A percentile compares a stretch with the other conserved stretches of the same genome.
phyloP scores from a whole-genome alignment of 1,140 invertebrate species.

The Drosophila sturtevanti region DNA sequence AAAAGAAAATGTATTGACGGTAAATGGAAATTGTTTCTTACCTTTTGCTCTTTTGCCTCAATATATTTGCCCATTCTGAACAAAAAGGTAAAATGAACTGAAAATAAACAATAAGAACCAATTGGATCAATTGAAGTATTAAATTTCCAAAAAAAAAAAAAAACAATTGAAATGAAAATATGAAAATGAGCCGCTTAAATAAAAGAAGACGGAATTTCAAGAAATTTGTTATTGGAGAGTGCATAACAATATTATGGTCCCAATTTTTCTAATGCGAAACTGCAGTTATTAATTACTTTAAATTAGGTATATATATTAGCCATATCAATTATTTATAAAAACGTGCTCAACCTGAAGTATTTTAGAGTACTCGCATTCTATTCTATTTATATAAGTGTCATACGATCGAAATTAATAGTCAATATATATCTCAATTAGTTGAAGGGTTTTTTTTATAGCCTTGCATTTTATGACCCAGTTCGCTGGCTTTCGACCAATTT shows the following conservation, averaged over 20 bases:
- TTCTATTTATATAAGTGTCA: no score
- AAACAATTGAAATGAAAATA: no score
- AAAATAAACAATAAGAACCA: not conserved
- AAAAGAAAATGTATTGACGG: conserved; percentile 1
- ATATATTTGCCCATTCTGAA: not conserved
- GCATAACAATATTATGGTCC: no score
- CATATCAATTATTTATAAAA: no score
- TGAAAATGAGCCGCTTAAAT: no score
- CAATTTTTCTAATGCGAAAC: no score
- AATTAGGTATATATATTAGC: no score
- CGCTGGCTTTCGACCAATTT: not conserved
- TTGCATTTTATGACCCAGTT: conserved; percentile 7
- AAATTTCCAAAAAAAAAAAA: not conserved
- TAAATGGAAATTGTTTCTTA: conserved; percentile 2
- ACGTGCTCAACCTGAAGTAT: no score
- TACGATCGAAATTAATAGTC: not conserved
- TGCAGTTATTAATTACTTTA: no score
- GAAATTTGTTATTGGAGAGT: no score
- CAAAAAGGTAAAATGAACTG: not conserved
- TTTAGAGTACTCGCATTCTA: no score
- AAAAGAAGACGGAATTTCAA: no score
- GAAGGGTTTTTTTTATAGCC: conserved; percentile 1
- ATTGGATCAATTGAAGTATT: not conserved
- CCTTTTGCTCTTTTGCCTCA: not conserved
- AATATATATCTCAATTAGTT: conserved; percentile 4